These are phyloP conservation scores for Anarsia innoxiella DNA, from an alignment of 2,888 invertebrate species.

Conservation along the genomic window DNA sequence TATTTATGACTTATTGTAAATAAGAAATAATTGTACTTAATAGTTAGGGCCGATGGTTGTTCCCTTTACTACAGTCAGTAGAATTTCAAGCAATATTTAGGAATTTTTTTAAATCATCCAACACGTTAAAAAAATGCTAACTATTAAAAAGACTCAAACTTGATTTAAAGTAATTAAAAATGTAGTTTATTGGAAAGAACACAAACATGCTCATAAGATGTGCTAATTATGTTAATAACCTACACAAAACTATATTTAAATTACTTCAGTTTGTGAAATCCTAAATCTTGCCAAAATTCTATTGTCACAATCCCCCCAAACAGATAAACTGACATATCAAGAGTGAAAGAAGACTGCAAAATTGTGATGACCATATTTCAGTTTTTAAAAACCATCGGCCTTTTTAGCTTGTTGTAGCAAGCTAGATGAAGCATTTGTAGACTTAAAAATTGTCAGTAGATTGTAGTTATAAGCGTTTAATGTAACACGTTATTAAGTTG, in stretches of 20 bases:
- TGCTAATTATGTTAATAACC: no score
- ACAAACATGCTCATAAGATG: no score
- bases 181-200: no score
- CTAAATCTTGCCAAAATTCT: no score
- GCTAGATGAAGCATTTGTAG: constrained; percentile 73
- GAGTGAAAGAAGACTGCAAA: constrained; percentile 5
- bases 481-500: constrained; percentile 34
- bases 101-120: no score
- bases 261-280: no score
- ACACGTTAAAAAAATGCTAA: no score
- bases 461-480: constrained; percentile 31
- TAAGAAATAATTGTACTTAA: constrained; percentile 69
- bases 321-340: no score
- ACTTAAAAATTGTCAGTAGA: constrained; percentile 58
- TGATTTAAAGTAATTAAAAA: no score
- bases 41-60: constrained; percentile 43
- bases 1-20: constrained; percentile 64
- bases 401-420: constrained; percentile 64
- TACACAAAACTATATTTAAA: no score
- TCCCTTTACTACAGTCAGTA: not conserved
- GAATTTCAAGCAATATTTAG: not conserved
- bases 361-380: not conserved
- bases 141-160: no score
- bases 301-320: no score
- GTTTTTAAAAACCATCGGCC: constrained; percentile 8